These are phyloP conservation scores for Aegithalos caudatus DNA, from an alignment of 2,113 vertebrate genomes.

Conservation along the genomic window DNA sequence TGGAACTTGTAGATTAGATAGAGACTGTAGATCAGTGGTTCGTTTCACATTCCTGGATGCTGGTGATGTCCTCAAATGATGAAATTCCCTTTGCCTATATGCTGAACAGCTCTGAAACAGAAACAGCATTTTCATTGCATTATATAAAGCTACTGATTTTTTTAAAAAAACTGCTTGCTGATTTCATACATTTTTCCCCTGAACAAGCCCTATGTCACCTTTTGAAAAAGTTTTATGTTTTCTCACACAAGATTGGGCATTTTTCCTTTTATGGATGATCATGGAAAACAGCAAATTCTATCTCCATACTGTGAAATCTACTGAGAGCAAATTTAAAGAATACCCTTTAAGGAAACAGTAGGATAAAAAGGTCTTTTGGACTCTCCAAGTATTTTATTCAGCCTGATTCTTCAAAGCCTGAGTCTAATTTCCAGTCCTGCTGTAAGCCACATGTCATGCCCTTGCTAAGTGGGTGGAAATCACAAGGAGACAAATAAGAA, in stretches of 20 bases:
- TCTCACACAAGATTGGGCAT: background rate
- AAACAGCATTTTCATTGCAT: background rate
- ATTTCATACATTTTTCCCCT: background rate
- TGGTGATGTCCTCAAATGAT: background rate
- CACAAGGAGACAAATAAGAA: constrained; percentile 7
- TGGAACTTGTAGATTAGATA: background rate
- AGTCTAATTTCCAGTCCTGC: constrained; percentile 12
- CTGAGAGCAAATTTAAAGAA: background rate
- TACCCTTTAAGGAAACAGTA: background rate
- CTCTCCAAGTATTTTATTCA: background rate
- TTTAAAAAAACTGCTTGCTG: background rate
- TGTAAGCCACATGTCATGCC: background rate
- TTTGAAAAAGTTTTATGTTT: background rate
- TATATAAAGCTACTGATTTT: background rate
- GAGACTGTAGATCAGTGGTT: background rate
- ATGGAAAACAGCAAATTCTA: background rate
- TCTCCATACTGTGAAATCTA: background rate
- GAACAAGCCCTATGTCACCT: background rate
- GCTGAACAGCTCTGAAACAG: background rate
- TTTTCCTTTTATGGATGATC: background rate
- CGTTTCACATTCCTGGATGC: background rate
- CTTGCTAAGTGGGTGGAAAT: constrained; percentile 34
- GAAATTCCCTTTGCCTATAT: background rate
- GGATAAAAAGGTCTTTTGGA: background rate
- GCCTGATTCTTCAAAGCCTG: constrained; percentile 5